phyloP scores from a whole-genome alignment of 2,797 vertebrate genomes.

The Typhlichthys subterraneus region DNA sequence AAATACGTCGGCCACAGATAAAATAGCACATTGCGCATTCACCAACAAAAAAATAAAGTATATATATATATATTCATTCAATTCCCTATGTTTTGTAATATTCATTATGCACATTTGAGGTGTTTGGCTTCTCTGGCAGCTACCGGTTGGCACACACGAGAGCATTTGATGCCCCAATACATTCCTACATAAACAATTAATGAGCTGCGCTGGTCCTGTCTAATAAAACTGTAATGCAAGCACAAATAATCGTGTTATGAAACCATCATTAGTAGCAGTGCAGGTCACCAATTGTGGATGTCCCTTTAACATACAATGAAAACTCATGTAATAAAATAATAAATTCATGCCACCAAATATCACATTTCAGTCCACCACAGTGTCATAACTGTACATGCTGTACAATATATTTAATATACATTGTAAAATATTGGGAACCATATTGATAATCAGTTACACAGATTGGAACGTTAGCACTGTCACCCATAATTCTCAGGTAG shows the following conservation, averaged over 20 bases:
- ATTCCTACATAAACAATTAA: slow-evolving; percentile 8
- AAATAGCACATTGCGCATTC: neutral
- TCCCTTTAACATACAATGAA: no score
- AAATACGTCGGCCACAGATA: slow-evolving; percentile 32
- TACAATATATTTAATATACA: no score
- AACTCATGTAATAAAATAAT: no score
- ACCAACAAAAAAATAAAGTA: no score
- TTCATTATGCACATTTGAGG: slow-evolving; percentile 10
- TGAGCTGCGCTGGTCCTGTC: slow-evolving; percentile 9
- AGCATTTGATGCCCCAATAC: slow-evolving; percentile 24
- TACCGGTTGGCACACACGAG: no score
- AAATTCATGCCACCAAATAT: slow-evolving; percentile 33
- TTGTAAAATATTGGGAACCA: slow-evolving; percentile 18
- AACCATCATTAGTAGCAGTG: neutral
- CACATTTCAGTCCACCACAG: slow-evolving; percentile 37
- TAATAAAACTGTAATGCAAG: slow-evolving; percentile 8
- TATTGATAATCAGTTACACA: slow-evolving; percentile 33
- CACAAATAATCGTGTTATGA: slow-evolving; percentile 10
- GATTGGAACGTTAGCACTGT: slow-evolving; percentile 47
- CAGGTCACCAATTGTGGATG: slow-evolving; percentile 13
- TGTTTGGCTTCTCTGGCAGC: neutral
- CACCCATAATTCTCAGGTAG: slow-evolving; percentile 47
- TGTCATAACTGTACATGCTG: neutral
- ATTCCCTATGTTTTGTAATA: no score
- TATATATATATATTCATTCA: no score